A percentile compares a stretch with the other conserved stretches of the same genome.
These are phyloP conservation scores for Phaenicophaeus curvirostris DNA, from an alignment of 2,797 vertebrate species.

Conservation along the genomic window DNA sequence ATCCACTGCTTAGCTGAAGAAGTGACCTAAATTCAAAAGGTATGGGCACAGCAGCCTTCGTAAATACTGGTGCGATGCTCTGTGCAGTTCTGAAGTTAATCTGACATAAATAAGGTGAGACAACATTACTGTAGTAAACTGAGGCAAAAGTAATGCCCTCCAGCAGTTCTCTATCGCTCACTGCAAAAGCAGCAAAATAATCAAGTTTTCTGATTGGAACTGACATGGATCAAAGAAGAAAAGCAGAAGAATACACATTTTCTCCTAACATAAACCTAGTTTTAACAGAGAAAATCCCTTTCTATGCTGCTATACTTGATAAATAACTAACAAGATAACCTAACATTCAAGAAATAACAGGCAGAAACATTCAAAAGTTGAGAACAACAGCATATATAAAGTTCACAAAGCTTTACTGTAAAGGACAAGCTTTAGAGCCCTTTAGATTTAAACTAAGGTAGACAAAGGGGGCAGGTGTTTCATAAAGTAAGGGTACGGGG, in stretches of 20 bases:
- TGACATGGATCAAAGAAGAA: constrained; percentile 55
- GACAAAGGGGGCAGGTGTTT: not conserved
- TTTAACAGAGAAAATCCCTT: not conserved
- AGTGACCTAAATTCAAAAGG: not conserved
- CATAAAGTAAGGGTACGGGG: not conserved
- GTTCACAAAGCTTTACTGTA: not conserved
- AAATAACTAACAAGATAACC: not conserved
- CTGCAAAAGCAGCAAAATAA: constrained; percentile 56
- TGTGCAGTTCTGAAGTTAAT: constrained; percentile 61
- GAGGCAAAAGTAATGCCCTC: constrained; percentile 60
- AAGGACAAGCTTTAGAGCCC: not conserved
- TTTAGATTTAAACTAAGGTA: not conserved
- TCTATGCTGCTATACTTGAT: not conserved
- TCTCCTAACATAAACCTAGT: constrained; percentile 33
- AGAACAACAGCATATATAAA: not conserved
- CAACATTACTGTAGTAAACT: constrained; percentile 32
- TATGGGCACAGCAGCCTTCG: not conserved
- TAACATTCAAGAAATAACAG: not conserved
- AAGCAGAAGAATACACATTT: constrained; percentile 56
- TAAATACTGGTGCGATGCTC: not conserved
- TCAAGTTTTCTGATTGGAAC: constrained; percentile 45
- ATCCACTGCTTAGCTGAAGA: not conserved
- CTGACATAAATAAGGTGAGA: constrained; percentile 51
- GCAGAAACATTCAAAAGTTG: constrained; percentile 3
- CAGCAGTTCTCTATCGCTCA: constrained; percentile 43